A percentile compares a stretch with the other conserved stretches of the same genome.
Evolutionary conservation across 2,888 invertebrate genomes (phyloP).

Genomic region (Idaea biselata): DNA sequence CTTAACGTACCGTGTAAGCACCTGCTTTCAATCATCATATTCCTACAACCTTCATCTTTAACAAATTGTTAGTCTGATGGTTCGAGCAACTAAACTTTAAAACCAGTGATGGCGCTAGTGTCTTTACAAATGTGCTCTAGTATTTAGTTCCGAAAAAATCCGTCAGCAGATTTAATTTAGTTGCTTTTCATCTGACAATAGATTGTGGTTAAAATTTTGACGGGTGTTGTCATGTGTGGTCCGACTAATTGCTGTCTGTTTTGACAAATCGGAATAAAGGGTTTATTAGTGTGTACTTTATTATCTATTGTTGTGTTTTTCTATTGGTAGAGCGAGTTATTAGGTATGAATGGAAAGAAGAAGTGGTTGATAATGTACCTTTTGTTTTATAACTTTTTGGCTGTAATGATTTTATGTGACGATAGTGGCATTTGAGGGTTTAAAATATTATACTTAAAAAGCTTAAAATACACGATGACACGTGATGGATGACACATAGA

Average conservation of each 20-base stretch:
- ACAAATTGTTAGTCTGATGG: neutral
- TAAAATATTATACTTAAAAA: too few species aligned
- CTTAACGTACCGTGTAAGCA: neutral
- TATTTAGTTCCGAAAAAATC: neutral
- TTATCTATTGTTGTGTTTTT: neutral
- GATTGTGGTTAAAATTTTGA: constrained; percentile 29
- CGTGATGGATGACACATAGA: too few species aligned
- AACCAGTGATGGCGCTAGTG: neutral
- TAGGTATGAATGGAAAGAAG: neutral
- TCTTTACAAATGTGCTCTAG: neutral
- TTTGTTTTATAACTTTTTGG: neutral
- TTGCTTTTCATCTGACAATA: constrained; percentile 3
- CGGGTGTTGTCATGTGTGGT: constrained; percentile 32
- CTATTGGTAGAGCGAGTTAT: neutral
- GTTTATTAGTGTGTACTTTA: neutral
- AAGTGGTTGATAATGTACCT: neutral
- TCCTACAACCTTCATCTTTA: neutral
- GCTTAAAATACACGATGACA: too few species aligned
- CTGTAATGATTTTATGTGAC: too few species aligned
- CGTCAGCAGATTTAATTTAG: neutral
- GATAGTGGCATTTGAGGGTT: too few species aligned
- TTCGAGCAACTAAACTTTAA: neutral
- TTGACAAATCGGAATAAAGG: constrained; percentile 10
- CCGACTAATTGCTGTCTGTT: constrained; percentile 31
- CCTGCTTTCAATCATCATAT: neutral